Percentiles rank a stretch among this genome's conserved stretches.
Conservation (phyloP, 2,888 invertebrate species). For the Volucella bombylans region DNA sequence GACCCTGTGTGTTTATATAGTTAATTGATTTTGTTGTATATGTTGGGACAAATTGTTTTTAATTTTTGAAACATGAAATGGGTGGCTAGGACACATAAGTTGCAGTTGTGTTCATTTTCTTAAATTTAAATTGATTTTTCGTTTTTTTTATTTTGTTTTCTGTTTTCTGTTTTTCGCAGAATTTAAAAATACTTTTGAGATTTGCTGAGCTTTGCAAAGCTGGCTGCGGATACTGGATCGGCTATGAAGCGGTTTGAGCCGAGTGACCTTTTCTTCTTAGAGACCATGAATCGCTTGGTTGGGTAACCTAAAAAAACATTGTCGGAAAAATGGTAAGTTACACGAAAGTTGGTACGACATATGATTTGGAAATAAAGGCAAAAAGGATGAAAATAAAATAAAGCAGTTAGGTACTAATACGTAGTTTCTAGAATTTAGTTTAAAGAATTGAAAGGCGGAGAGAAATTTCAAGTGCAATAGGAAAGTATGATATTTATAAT, state of each 20-base stretch:
- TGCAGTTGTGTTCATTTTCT: slow-evolving; percentile 10
- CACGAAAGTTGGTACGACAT: not conserved
- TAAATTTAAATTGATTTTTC: not conserved
- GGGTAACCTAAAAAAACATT: slow-evolving; percentile 76
- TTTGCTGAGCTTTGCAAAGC: slow-evolving; percentile 77
- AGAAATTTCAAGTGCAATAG: no score
- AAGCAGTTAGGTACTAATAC: no score
- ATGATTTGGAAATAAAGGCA: not conserved
- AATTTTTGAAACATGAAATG: slow-evolving; percentile 33
- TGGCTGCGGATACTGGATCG: slow-evolving; percentile 77
- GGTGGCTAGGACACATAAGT: slow-evolving; percentile 39
- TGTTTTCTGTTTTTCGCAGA: slow-evolving; percentile 22
- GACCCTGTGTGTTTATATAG: slow-evolving; percentile 58
- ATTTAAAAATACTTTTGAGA: slow-evolving; percentile 80
- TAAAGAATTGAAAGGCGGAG: no score
- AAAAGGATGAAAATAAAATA: no score
- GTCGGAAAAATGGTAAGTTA: not conserved
- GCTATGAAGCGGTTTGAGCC: slow-evolving; percentile 76
- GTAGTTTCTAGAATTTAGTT: no score
- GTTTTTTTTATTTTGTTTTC: slow-evolving; percentile 9
- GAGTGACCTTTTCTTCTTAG: slow-evolving; percentile 81
- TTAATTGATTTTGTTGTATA: slow-evolving; percentile 53
- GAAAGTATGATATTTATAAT: no score
- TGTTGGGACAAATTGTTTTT: slow-evolving; percentile 22
- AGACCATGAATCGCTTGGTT: slow-evolving; percentile 81